These are phyloP conservation scores for Chouioia cunea DNA, from an alignment of 2,888 invertebrate species.

Conservation along the genomic window DNA sequence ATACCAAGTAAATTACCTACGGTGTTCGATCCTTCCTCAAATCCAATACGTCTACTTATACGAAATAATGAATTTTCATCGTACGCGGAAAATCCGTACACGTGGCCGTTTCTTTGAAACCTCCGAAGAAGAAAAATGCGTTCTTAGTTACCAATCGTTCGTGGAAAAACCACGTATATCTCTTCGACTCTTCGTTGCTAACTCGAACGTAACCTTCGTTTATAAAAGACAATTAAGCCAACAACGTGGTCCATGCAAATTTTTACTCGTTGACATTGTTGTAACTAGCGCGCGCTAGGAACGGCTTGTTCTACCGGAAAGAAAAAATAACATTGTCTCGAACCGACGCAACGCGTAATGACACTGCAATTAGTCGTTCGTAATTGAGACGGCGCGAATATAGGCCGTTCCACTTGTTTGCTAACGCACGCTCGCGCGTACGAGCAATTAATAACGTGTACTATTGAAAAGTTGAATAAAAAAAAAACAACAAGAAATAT, in stretches of 20 bases:
- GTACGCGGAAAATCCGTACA: too few relatives aligned
- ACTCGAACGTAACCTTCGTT: slow-evolving; percentile 12
- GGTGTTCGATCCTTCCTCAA: too few relatives aligned
- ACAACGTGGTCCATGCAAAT: slow-evolving; percentile 25
- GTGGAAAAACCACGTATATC: too few relatives aligned
- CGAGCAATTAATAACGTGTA: not conserved
- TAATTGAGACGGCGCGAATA: slow-evolving; percentile 27
- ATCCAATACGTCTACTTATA: too few relatives aligned
- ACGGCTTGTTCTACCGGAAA: slow-evolving; percentile 20
- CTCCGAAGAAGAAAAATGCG: too few relatives aligned
- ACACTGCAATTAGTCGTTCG: slow-evolving; percentile 36
- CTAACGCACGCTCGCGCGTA: too few relatives aligned
- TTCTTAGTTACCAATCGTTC: too few relatives aligned
- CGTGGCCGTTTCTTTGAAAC: too few relatives aligned
- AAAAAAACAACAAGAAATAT: slow-evolving; percentile 14
- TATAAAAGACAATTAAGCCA: slow-evolving; percentile 15
- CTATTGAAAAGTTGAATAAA: not conserved
- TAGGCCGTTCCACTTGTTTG: slow-evolving; percentile 26
- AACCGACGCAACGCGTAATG: slow-evolving; percentile 23
- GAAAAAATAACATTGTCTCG: not conserved
- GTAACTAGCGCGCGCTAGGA: not conserved
- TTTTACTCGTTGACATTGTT: slow-evolving; percentile 25
- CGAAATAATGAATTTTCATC: too few relatives aligned
- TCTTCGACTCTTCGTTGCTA: slow-evolving; percentile 1
- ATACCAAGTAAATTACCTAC: too few relatives aligned